A percentile compares a stretch with the other conserved stretches of the same genome.
Conservation (phyloP, 2,888 invertebrate genomes). For the Drosophila maculinotata region DNA sequence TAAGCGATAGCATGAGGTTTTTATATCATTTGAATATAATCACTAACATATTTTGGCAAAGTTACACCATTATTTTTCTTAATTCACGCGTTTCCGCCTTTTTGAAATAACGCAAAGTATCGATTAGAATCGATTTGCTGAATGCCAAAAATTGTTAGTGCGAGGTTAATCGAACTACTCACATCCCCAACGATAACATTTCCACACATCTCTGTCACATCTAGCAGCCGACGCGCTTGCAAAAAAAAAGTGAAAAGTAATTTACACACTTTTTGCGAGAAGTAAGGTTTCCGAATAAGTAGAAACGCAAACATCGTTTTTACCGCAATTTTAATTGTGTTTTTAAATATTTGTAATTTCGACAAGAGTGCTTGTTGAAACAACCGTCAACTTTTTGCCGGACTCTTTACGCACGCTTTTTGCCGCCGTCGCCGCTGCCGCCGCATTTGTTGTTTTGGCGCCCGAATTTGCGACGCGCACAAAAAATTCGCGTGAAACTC, state of each 20-base stretch:
- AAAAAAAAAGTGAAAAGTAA: conserved; percentile 37
- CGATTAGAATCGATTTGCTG: background rate
- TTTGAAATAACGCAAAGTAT: background rate
- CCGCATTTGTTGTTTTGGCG: conserved; percentile 78
- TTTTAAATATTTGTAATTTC: background rate
- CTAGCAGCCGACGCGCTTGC: conserved; percentile 59
- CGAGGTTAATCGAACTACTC: background rate
- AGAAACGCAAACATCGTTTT: background rate
- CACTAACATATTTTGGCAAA: too few relatives aligned
- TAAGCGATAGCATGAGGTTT: too few relatives aligned
- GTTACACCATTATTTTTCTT: too few relatives aligned
- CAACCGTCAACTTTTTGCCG: conserved; percentile 37
- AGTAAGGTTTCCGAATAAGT: conserved; percentile 33
- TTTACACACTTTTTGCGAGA: conserved; percentile 33
- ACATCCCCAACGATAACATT: conserved; percentile 30
- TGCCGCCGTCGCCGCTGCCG: conserved; percentile 64
- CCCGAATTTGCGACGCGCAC: conserved; percentile 73
- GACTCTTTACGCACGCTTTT: conserved; percentile 67
- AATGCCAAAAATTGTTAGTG: background rate
- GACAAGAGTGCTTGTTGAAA: background rate
- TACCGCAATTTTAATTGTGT: background rate
- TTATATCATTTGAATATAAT: too few relatives aligned
- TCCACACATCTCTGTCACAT: conserved; percentile 48
- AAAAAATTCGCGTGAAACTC: conserved; percentile 38
- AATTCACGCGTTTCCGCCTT: too few relatives aligned